phyloP scores from a whole-genome alignment of 2,888 invertebrate species.

The Macroteleia sp. region DNA sequence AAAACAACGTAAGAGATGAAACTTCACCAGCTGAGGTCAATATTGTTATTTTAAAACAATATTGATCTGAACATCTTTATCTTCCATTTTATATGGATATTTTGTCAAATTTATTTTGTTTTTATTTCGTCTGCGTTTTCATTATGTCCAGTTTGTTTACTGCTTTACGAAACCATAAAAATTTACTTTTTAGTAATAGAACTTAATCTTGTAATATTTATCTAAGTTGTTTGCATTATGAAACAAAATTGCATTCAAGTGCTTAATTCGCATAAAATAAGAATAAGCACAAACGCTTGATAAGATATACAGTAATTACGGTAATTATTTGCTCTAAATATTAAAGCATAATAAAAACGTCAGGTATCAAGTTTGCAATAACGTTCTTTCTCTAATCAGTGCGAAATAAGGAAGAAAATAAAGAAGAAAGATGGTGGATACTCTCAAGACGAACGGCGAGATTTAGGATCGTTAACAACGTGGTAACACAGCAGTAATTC shows the following conservation, averaged over 20 bases:
- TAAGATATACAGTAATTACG: conserved; percentile 28
- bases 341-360: conserved; percentile 44
- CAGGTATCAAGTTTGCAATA: conserved; percentile 34
- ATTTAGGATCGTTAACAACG: conserved; percentile 68
- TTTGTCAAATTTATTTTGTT: too few relatives aligned
- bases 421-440: conserved; percentile 56
- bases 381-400: conserved; percentile 54
- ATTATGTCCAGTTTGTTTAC: too few relatives aligned
- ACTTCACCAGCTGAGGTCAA: conserved; percentile 31
- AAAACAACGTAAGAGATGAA: conserved; percentile 37
- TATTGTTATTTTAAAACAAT: conserved; percentile 32
- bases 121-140: too few relatives aligned
- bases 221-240: background rate
- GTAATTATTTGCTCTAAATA: conserved; percentile 43
- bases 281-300: conserved; percentile 10
- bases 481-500: conserved; percentile 70
- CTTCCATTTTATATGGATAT: too few relatives aligned
- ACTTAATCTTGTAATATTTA: too few relatives aligned
- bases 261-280: conserved; percentile 1
- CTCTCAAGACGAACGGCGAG: conserved; percentile 64
- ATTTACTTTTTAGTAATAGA: background rate
- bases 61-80: too few relatives aligned
- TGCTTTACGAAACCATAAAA: too few relatives aligned
- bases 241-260: background rate
- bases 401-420: conserved; percentile 57